Evolutionary conservation across 2,888 invertebrate genomes (phyloP), one percentile per base, ranked within the genome.

Genomic region (Chrysodeixis includens): DNA sequence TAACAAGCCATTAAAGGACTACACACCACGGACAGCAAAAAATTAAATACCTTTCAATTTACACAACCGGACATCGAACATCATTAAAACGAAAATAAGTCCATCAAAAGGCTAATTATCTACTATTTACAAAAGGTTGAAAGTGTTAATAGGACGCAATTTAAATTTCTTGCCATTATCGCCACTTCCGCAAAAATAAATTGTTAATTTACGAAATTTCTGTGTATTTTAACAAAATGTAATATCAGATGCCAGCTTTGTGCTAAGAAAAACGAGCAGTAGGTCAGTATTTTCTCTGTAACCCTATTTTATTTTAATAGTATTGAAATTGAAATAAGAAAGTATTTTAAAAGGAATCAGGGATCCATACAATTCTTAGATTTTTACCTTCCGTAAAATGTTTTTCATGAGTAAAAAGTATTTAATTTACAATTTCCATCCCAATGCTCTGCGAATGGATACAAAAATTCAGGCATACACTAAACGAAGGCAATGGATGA

Each of bases 401-500:
- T 6, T 40, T 6, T 40, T 40, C n/a, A 0, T 14, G n/a, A 40
- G 14, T 14, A 7, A n/a, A 14, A 40, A 40, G n/a, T n/a, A 40
- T n/a, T 40, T 40, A 35, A 16, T 49, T 26, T 20, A 62, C 35
- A 46, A 71, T 58, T 73, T 71, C 62, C 14, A 63, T 58, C 61
- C 51, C 63, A 64, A 58, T 56, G 14, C 56, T 66, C 66, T 66
- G 35, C 22, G 46, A n/a, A 65, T 56, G 69, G 60, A 66, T 72
- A 46, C 52, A 76, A 72, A 26, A 74, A 56, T 59, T 61, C 72
- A 73, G 52, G 68, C 57, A 69, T 69, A 78, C 70, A 81, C 81
- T 85, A 85, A 85, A 85, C 83, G 81, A 85, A 85, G 81, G 83
- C 86, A 86, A 85, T 87, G 80, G 46, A 49, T 49, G 46, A 49